Conservation (phyloP, 2,888 invertebrate species). For the Drosophila incognita region DNA sequence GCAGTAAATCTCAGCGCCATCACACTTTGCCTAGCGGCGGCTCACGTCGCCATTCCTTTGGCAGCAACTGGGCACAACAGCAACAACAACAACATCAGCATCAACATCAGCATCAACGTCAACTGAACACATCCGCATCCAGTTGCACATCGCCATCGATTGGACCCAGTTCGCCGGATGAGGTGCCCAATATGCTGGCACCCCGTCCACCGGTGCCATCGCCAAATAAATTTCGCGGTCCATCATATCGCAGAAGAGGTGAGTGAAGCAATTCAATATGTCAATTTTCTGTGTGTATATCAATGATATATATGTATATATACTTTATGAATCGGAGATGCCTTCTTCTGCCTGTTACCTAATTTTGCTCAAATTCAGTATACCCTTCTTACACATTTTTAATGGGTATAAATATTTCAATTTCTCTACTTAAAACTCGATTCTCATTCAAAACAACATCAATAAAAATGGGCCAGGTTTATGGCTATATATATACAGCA, state of each 20-base stretch:
- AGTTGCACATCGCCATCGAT: constrained; percentile 64
- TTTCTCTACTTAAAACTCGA: not conserved
- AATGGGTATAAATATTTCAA: too few species aligned
- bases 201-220: constrained; percentile 83
- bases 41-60: constrained; percentile 83
- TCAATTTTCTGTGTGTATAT: not conserved
- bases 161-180: constrained; percentile 83
- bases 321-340: not conserved
- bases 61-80: constrained; percentile 83
- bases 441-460: not conserved
- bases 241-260: constrained; percentile 80
- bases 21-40: constrained; percentile 82
- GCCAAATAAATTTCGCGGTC: constrained; percentile 83
- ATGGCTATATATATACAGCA: not conserved
- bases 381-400: too few species aligned
- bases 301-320: not conserved
- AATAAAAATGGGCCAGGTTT: not conserved
- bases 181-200: constrained; percentile 85
- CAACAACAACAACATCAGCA: constrained; percentile 59
- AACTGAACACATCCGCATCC: constrained; percentile 63
- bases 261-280: constrained; percentile 55
- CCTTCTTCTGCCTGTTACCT: too few species aligned
- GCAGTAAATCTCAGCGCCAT: constrained; percentile 79
- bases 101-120: constrained; percentile 52
- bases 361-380: too few species aligned